phyloP scores from a whole-genome alignment of 2,888 invertebrate species.

The Rambutsinella grinnellia region DNA sequence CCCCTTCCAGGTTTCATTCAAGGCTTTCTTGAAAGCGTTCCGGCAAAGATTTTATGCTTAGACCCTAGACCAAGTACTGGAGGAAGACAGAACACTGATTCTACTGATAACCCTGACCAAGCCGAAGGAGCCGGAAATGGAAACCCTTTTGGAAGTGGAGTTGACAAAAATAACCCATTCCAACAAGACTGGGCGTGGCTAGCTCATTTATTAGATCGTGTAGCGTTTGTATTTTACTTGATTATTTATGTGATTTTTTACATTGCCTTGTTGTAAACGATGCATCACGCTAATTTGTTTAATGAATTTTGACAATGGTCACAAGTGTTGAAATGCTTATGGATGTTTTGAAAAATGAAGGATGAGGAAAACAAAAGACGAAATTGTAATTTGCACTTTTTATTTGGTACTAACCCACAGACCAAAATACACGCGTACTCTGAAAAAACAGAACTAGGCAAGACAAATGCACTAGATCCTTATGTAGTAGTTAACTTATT shows the following conservation, averaged over 20 bases:
- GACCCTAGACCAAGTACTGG: constrained; percentile 62
- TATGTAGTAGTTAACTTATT: too few species aligned
- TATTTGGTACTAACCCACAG: too few species aligned
- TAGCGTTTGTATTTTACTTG: constrained; percentile 63
- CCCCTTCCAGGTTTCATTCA: constrained; percentile 63
- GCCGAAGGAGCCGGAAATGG: constrained; percentile 53
- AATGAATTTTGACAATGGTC: too few species aligned
- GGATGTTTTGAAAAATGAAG: too few species aligned
- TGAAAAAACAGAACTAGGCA: too few species aligned
- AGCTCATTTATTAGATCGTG: constrained; percentile 64
- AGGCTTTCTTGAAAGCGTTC: constrained; percentile 58
- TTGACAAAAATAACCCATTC: constrained; percentile 53
- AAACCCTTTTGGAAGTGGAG: constrained; percentile 56
- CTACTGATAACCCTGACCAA: constrained; percentile 4
- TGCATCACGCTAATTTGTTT: background rate
- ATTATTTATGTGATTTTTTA: constrained; percentile 62
- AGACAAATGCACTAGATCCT: too few species aligned
- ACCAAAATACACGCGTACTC: too few species aligned
- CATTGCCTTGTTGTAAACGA: constrained; percentile 65
- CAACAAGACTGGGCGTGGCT: constrained; percentile 66
- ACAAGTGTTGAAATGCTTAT: too few species aligned
- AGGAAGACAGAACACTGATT: background rate
- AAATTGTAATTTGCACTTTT: too few species aligned
- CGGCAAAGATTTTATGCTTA: constrained; percentile 63
- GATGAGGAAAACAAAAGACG: too few species aligned